phyloP scores from a whole-genome alignment of 2,888 invertebrate genomes.

The Mimas tiliae region DNA sequence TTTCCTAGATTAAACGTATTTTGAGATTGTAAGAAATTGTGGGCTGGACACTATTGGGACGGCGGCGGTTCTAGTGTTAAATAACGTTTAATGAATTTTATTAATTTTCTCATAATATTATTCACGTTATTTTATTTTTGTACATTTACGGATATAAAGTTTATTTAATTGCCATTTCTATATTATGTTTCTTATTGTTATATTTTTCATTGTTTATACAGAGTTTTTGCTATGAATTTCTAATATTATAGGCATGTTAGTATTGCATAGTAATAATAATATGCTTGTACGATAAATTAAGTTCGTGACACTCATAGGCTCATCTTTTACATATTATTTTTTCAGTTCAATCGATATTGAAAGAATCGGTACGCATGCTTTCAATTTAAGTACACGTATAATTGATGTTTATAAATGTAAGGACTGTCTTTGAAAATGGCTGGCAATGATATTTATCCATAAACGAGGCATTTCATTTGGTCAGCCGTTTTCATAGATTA shows the following conservation, averaged over 20 bases:
- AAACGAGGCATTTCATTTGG: neutral
- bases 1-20: no score
- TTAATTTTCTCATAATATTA: conserved; percentile 64
- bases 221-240: conserved; percentile 53
- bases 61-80: conserved; percentile 3
- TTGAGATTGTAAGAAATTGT: no score
- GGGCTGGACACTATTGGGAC: neutral
- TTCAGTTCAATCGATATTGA: conserved; percentile 72
- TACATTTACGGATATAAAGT: conserved; percentile 42
- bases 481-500: conserved; percentile 28
- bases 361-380: conserved; percentile 77
- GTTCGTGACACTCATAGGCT: conserved; percentile 52
- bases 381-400: conserved; percentile 35
- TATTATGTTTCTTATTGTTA: conserved; percentile 34
- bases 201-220: conserved; percentile 8
- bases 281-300: conserved; percentile 36
- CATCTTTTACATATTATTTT: conserved; percentile 57
- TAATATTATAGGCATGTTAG: conserved; percentile 71
- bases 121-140: conserved; percentile 55
- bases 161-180: conserved; percentile 41
- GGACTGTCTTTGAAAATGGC: conserved; percentile 35
- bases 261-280: conserved; percentile 54
- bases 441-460: neutral
- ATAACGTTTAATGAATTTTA: conserved; percentile 65
- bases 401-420: conserved; percentile 26